Conservation (phyloP, 1,140 invertebrate species). For the Ceratina australensis region DNA sequence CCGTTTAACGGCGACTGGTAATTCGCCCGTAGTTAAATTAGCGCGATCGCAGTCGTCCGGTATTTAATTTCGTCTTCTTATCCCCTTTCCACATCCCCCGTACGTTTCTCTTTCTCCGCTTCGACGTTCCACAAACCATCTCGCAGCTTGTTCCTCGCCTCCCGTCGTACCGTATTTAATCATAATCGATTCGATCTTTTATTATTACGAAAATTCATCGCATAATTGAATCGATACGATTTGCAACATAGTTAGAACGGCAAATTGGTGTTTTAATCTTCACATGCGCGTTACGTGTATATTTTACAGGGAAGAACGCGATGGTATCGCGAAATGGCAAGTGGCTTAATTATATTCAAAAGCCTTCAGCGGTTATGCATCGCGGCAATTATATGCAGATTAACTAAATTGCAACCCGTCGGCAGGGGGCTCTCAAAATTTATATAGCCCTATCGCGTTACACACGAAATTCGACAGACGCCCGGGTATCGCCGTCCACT, state of each 20-base stretch:
- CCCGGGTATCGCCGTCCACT: slow-evolving; percentile 29
- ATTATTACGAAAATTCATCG: slow-evolving; percentile 3
- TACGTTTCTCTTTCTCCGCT: background rate
- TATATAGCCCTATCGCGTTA: slow-evolving; percentile 44
- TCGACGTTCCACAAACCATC: background rate
- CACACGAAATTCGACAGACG: slow-evolving; percentile 45
- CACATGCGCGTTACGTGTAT: background rate
- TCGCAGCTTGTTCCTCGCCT: background rate
- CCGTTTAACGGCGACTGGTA: background rate
- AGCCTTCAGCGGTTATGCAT: slow-evolving; percentile 29
- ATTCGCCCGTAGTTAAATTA: slow-evolving; percentile 51
- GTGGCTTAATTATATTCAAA: slow-evolving; percentile 44
- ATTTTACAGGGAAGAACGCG: slow-evolving; percentile 22
- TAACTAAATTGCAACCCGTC: slow-evolving; percentile 40
- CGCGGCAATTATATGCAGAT: slow-evolving; percentile 50
- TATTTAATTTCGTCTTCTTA: slow-evolving; percentile 44
- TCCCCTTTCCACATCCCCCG: slow-evolving; percentile 1
- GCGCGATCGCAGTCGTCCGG: slow-evolving; percentile 39
- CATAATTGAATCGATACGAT: background rate
- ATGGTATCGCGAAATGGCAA: slow-evolving; percentile 33
- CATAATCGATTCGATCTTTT: slow-evolving; percentile 38
- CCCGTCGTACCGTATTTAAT: slow-evolving; percentile 38
- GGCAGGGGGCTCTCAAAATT: slow-evolving; percentile 40
- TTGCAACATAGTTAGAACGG: background rate
- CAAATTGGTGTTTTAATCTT: background rate